Evolutionary conservation across 2,797 vertebrate genomes (phyloP).

Genomic region (Anomalospiza imberbis): DNA sequence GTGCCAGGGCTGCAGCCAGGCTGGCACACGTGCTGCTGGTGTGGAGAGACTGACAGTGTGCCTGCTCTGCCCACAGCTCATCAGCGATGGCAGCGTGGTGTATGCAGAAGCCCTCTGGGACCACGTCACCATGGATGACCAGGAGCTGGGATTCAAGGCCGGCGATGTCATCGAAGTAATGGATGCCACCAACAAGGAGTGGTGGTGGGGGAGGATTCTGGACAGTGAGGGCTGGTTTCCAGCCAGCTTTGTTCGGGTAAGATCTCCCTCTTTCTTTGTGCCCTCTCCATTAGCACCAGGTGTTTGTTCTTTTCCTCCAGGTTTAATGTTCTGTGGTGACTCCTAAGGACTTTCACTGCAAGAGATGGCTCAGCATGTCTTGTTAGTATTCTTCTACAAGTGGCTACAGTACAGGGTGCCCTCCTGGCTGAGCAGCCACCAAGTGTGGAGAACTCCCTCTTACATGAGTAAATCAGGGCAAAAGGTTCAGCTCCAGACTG

Average conservation of each 20-base stretch:
- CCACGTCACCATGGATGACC: slow-evolving; percentile 97
- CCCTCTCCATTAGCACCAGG: background rate
- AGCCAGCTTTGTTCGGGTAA: slow-evolving; percentile 93
- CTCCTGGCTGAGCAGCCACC: background rate
- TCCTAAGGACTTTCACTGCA: background rate
- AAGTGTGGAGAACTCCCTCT: background rate
- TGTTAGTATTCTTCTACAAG: background rate
- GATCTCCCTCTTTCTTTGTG: background rate
- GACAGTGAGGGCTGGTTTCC: slow-evolving; percentile 97
- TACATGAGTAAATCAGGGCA: background rate
- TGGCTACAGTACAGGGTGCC: background rate
- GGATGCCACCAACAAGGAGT: slow-evolving; percentile 95
- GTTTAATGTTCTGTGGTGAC: background rate
- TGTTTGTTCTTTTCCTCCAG: background rate
- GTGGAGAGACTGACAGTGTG: background rate
- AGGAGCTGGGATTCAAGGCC: slow-evolving; percentile 95
- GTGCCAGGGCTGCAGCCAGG: background rate
- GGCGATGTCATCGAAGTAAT: slow-evolving; percentile 95
- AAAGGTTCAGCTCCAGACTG: background rate
- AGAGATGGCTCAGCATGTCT: background rate
- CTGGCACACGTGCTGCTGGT: background rate
- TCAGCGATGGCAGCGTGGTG: slow-evolving; percentile 95
- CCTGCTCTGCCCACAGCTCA: slow-evolving; percentile 81
- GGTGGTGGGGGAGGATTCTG: slow-evolving; percentile 96
- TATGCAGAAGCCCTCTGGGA: slow-evolving; percentile 96